Evolutionary conservation across 2,888 invertebrate genomes (phyloP), one percentile per base, ranked within the genome.

Genomic region (Tetheella fluctuosa): DNA sequence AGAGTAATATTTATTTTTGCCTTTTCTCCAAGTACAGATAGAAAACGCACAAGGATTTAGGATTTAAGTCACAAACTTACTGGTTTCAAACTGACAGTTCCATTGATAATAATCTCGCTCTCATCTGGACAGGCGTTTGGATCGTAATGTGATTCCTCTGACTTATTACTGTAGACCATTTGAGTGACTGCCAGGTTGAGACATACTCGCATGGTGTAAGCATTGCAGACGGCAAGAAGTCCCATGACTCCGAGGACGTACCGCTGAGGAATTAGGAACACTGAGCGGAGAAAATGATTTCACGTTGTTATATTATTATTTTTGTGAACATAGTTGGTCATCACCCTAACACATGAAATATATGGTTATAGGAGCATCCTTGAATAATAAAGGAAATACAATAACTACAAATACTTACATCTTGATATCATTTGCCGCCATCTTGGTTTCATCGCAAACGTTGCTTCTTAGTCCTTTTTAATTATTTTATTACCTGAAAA

Each of bases 141-240:
- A 68, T 91, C 90, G 58, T 64, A 82, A 63, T 88, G 83, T 0
- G 76, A 70, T n/a, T 79, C 75, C 23, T 84, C 69, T 76, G 81
- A 88, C 86, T 85, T 86, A 13, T 85, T 87, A 59, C 86, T 89
- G 71, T 89, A 87, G 12, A 95, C 95, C 94, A 96, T 95, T 74
- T 95, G 94, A 0, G 96, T 96, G 63, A 96, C 96, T 5, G 96
- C 95, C 58, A 96, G 93, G 67, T 96, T 96, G 57, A 96, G 93
- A 64, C 95, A 95, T 1, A 96, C 95, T 10, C 96, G 93, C 96
- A 96, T 96, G 52, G 95, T 95, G 78, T 96, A 96, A n/a, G 96
- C 96, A 80, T 95, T 96, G 82, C 95, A 93, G n/a, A 96, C 94
- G 8, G 95, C 96, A 71, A 96, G 80, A 75, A 96, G 94, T n/a